These are phyloP conservation scores for Kryptolebias ocellatus DNA, from an alignment of 2,797 vertebrate genomes.

Conservation along the genomic window DNA sequence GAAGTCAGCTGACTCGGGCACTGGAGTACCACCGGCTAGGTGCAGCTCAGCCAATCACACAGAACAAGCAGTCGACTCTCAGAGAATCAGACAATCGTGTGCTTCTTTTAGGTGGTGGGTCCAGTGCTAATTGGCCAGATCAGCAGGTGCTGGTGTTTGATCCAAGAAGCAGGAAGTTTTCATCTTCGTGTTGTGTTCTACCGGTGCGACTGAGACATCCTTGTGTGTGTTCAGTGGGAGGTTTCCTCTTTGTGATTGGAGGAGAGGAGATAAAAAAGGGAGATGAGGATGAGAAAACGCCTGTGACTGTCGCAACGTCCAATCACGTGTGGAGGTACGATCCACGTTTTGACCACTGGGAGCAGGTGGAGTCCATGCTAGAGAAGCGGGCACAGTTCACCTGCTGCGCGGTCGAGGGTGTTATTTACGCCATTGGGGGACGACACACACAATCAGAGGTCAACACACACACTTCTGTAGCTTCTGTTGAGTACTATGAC, in stretches of 20 bases:
- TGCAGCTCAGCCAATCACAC: slow-evolving; percentile 85
- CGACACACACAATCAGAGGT: slow-evolving; percentile 43
- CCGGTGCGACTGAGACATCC: slow-evolving; percentile 83
- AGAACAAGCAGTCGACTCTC: slow-evolving; percentile 85
- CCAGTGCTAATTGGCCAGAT: slow-evolving; percentile 71
- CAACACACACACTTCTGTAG: slow-evolving; percentile 63
- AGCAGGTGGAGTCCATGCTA: slow-evolving; percentile 81
- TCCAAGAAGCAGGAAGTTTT: slow-evolving; percentile 83
- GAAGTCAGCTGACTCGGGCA: slow-evolving; percentile 89
- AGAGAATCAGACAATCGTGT: slow-evolving; percentile 83
- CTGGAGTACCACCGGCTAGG: slow-evolving; percentile 88
- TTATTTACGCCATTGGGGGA: slow-evolving; percentile 90
- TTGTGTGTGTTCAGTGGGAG: slow-evolving; percentile 87
- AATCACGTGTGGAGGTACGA: slow-evolving; percentile 90
- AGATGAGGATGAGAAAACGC: slow-evolving; percentile 61
- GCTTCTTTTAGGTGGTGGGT: slow-evolving; percentile 87
- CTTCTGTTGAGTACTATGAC: slow-evolving; percentile 90
- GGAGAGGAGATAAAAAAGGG: slow-evolving; percentile 83
- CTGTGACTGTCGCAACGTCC: slow-evolving; percentile 60
- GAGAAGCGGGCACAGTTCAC: slow-evolving; percentile 89
- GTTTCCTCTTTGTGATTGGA: slow-evolving; percentile 92
- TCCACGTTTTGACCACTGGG: slow-evolving; percentile 89
- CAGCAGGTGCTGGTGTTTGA: slow-evolving; percentile 86
- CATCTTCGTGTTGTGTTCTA: slow-evolving; percentile 70
- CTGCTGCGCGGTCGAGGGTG: slow-evolving; percentile 83